Base-by-base conservation (phyloP, 2,113 vertebrate genomes). In the Labeo catla region DNA sequence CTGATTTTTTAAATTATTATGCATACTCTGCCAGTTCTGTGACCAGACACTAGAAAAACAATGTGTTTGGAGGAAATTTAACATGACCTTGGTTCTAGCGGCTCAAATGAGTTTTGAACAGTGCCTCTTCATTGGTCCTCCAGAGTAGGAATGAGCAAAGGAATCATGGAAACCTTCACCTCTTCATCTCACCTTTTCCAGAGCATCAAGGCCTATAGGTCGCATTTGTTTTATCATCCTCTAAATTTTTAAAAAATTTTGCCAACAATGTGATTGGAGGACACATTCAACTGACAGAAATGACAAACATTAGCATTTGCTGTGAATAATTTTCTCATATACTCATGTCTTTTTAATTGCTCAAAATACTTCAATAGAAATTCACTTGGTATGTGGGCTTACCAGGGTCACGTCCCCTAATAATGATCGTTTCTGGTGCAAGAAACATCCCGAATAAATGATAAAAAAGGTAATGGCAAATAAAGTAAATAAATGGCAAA, bases 31-130 rank as follows among this genome's bases (percentile, higher is more conserved):
- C 28, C 28, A 28, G 28, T 28, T 28, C 28, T 28, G 28, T 28
- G 59, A 61, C n/a, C 4, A 0, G 61, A 65, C 11, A 65, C 61
- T 65, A 72, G 36, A 70, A 43, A 70, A 70, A 4, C 11, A 6
- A 2, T 8, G 34, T 68, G 34, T 70, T 70, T 70, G 36, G 15
- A 43, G 36, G 15, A 10, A 16, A 19, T 70, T 65, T 54, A 66
- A 81, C 59, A 49, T 65, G 43, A 66, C 79, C 79, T 81, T 81
- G 57, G 57, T 10, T 47, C 59, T 28, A 43, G 78, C 3, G 4
- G 43, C 78, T 81, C 34, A 8, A 9, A 59, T 59, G 68, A 50
- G 66, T 84, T 84, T 76, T 10, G 84, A 80, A 49, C 85, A 73
- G 78, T 45, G 45, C 15, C 39, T 74, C 68, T 82, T 82, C 68